Percentiles rank a stretch among this genome's conserved stretches.
phyloP scores from a whole-genome alignment of 2,113 vertebrate species.

The Egretta garzetta region DNA sequence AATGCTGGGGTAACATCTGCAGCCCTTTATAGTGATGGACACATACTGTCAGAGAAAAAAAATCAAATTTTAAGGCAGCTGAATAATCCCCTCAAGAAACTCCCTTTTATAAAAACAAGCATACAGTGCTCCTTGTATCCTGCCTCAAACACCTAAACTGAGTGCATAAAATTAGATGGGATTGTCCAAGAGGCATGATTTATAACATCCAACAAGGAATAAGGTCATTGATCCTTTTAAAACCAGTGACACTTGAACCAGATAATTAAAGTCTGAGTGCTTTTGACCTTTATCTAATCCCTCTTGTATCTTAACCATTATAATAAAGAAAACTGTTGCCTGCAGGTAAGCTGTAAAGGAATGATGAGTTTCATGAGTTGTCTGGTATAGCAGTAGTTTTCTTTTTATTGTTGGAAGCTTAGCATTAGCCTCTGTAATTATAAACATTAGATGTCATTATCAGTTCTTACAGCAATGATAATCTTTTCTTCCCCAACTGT shows the following conservation, averaged over 20 bases:
- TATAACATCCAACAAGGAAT: neutral
- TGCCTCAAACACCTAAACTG: neutral
- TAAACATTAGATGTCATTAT: neutral
- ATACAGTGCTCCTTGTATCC: neutral
- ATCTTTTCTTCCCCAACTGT: neutral
- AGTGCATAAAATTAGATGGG: neutral
- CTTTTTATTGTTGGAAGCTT: neutral
- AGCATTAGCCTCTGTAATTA: neutral
- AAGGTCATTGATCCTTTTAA: neutral
- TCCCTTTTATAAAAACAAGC: neutral
- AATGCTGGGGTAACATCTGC: neutral
- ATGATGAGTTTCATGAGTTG: neutral
- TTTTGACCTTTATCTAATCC: slow-evolving; percentile 16
- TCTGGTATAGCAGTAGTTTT: neutral
- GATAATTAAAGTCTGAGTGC: neutral
- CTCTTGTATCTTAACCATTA: neutral
- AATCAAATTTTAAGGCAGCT: neutral
- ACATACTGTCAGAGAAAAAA: neutral
- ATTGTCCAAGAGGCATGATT: neutral
- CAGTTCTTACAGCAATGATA: neutral
- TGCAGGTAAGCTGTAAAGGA: neutral
- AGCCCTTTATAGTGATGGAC: neutral
- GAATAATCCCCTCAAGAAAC: neutral
- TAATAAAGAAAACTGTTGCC: neutral
- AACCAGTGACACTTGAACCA: neutral